phyloP scores from a whole-genome alignment of 2,113 vertebrate species.

The Lepidiolamprologus cunningtoni region DNA sequence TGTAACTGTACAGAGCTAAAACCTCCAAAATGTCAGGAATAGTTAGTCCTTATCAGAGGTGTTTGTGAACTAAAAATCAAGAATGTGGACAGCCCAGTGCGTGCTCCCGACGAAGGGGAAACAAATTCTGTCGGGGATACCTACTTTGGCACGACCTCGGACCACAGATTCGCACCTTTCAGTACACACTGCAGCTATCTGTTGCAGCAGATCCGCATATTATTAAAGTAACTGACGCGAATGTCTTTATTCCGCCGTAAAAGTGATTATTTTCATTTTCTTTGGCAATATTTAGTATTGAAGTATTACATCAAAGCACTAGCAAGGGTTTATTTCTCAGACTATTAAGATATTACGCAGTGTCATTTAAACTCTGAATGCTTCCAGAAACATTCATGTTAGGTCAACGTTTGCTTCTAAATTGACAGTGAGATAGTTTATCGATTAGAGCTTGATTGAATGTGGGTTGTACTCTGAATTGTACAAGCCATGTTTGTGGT shows the following conservation, averaged over 20 bases:
- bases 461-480: not conserved
- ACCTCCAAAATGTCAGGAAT: accelerated
- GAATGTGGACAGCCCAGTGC: not conserved
- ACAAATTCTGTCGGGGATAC: not conserved
- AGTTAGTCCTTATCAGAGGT: not conserved
- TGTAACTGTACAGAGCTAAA: not conserved
- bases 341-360: not conserved
- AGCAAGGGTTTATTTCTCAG: accelerated
- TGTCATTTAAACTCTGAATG: not conserved
- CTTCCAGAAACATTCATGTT: not conserved
- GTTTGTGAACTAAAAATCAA: not conserved
- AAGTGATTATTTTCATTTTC: not conserved
- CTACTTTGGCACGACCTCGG: not conserved
- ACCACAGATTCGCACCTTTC: not conserved
- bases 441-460: accelerated
- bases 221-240: accelerated
- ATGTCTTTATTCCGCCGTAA: accelerated
- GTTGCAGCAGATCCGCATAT: accelerated
- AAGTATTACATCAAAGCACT: not conserved
- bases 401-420: not conserved
- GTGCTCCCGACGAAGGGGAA: not conserved
- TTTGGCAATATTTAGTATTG: not conserved
- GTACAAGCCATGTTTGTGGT: not conserved
- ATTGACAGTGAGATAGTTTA: not conserved
- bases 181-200: not conserved